Percentiles rank a stretch among this genome's conserved stretches.
These are phyloP conservation scores for Zeus faber DNA, from an alignment of 2,113 vertebrate genomes.

Conservation along the genomic window DNA sequence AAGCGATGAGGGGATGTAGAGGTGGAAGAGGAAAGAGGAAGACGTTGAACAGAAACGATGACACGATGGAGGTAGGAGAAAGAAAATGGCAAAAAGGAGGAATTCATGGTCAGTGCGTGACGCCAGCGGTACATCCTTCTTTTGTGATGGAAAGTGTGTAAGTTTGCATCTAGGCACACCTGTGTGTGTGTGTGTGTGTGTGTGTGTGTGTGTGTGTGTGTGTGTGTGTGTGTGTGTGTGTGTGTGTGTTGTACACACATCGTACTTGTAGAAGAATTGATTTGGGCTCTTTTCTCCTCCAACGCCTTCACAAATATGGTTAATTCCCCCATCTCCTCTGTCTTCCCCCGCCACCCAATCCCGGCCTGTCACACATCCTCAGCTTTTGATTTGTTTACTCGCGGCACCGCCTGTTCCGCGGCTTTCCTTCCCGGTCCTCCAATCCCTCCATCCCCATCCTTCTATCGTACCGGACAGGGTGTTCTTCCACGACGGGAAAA, in stretches of 20 bases:
- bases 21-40: no score
- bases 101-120: no score
- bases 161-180: no score
- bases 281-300: slow-evolving; percentile 79
- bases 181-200: background rate
- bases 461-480: slow-evolving; percentile 14
- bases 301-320: slow-evolving; percentile 6
- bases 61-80: no score
- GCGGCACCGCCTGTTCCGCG: no score
- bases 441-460: slow-evolving; percentile 30
- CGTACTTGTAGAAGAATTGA: slow-evolving; percentile 10
- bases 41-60: no score
- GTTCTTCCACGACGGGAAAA: background rate
- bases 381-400: slow-evolving; percentile 91
- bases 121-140: no score
- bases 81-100: no score
- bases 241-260: background rate
- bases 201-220: slow-evolving; percentile 7
- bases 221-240: background rate
- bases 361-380: slow-evolving; percentile 83
- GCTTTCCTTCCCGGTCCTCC: slow-evolving; percentile 46
- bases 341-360: slow-evolving; percentile 82
- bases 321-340: slow-evolving; percentile 79
- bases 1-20: no score
- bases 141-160: no score